Evolutionary conservation across 1,140 invertebrate genomes (phyloP).

Genomic region (Euglossa dilemma): DNA sequence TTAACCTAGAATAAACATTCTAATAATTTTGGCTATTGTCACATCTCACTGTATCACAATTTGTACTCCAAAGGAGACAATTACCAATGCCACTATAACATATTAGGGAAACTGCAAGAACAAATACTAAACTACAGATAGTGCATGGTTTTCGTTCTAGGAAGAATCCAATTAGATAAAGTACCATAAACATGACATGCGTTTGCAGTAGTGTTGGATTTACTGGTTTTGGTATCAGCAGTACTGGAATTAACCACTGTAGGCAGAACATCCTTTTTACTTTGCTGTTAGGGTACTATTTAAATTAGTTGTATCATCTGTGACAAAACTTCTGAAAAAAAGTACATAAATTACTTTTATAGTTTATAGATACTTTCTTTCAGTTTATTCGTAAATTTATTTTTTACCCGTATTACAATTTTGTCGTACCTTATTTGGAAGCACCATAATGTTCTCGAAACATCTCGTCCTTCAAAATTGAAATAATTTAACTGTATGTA

Average conservation of each 20-base stretch:
- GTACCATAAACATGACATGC: constrained; percentile 97
- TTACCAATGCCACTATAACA: constrained; percentile 98
- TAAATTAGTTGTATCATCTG: constrained; percentile 43
- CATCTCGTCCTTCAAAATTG: constrained; percentile 26
- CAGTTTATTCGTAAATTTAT: not conserved
- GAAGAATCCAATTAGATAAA: constrained; percentile 97
- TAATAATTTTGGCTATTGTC: constrained; percentile 83
- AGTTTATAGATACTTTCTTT: not conserved
- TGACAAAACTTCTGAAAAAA: constrained; percentile 20
- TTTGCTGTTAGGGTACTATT: constrained; percentile 15
- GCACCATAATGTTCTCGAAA: constrained; percentile 45
- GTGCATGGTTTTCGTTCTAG: constrained; percentile 98
- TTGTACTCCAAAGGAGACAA: constrained; percentile 94
- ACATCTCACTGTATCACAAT: constrained; percentile 89
- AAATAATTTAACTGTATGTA: constrained; percentile 20
- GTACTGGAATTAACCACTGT: constrained; percentile 98
- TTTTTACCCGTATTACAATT: not conserved
- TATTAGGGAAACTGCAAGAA: constrained; percentile 95
- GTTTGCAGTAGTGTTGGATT: constrained; percentile 97
- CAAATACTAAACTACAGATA: constrained; percentile 96
- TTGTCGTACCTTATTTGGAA: constrained; percentile 53
- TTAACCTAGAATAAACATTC: constrained; percentile 7
- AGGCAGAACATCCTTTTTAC: constrained; percentile 95
- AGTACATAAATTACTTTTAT: constrained; percentile 9
- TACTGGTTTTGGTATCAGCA: constrained; percentile 97